phyloP scores from a whole-genome alignment of 2,797 vertebrate genomes.

The Eulemur rubriventer region DNA sequence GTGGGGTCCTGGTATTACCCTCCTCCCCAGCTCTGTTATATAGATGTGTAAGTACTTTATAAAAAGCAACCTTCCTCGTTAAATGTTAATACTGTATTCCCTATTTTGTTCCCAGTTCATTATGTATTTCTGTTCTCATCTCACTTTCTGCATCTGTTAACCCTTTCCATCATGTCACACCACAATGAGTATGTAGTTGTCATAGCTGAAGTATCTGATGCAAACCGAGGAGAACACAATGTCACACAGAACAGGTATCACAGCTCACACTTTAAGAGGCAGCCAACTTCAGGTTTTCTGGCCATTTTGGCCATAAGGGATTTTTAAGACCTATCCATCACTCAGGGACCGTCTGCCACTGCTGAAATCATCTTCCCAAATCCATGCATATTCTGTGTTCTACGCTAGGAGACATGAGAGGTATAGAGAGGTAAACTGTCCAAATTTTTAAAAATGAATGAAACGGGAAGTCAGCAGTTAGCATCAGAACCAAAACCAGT shows the following conservation, averaged over 20 bases:
- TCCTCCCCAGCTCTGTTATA: fast-evolving
- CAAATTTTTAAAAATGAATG: neutral
- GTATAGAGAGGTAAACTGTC: neutral
- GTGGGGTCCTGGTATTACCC: neutral
- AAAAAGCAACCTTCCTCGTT: neutral
- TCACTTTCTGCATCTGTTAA: neutral
- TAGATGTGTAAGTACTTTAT: neutral
- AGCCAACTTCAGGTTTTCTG: too few relatives aligned
- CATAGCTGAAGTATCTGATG: neutral
- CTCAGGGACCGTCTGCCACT: neutral
- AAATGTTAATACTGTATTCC: neutral
- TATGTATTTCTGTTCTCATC: neutral
- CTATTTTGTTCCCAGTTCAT: neutral
- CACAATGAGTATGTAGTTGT: too few relatives aligned
- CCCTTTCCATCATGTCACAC: fast-evolving
- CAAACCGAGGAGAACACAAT: neutral
- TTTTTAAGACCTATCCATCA: neutral
- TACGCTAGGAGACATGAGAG: neutral
- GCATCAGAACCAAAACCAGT: neutral
- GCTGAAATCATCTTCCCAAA: neutral
- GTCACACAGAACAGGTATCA: fast-evolving
- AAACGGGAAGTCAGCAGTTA: neutral
- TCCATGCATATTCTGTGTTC: neutral
- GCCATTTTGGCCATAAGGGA: neutral
- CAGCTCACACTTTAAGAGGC: neutral